phyloP scores from a whole-genome alignment of 2,113 vertebrate species.

The Perca flavescens region DNA sequence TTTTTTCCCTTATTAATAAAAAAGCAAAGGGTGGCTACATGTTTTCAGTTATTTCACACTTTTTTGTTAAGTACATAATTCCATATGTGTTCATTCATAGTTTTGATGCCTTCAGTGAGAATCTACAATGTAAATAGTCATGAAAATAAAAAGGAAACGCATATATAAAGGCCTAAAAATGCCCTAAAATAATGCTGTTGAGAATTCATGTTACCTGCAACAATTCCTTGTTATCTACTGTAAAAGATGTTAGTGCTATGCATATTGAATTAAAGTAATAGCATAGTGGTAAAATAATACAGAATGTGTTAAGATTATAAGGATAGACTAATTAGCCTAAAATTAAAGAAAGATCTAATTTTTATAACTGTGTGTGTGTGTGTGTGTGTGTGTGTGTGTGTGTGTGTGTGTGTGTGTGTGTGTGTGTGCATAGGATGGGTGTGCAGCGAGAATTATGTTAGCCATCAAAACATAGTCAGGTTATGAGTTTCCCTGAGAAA shows the following conservation, averaged over 20 bases:
- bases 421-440: not conserved
- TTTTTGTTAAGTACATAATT: too few species aligned
- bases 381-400: not conserved
- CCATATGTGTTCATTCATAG: too few species aligned
- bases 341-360: not conserved
- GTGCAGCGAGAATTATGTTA: constrained; percentile 13
- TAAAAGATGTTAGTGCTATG: constrained; percentile 46
- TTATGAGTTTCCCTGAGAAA: constrained; percentile 69
- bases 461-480: constrained; percentile 32
- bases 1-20: too few species aligned
- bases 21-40: too few species aligned
- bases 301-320: constrained; percentile 16
- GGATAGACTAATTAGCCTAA: not conserved
- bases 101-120: too few species aligned
- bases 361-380: not conserved
- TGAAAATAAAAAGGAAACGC: too few species aligned
- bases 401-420: too few species aligned
- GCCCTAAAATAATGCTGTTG: constrained; percentile 25
- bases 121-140: too few species aligned
- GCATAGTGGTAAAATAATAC: constrained; percentile 24
- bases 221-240: not conserved
- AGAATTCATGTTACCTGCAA: constrained; percentile 1
- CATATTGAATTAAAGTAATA: constrained; percentile 32
- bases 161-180: too few species aligned
- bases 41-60: too few species aligned